Evolutionary conservation across 2,888 invertebrate species (phyloP).

Genomic region (Cremastinae sp.): DNA sequence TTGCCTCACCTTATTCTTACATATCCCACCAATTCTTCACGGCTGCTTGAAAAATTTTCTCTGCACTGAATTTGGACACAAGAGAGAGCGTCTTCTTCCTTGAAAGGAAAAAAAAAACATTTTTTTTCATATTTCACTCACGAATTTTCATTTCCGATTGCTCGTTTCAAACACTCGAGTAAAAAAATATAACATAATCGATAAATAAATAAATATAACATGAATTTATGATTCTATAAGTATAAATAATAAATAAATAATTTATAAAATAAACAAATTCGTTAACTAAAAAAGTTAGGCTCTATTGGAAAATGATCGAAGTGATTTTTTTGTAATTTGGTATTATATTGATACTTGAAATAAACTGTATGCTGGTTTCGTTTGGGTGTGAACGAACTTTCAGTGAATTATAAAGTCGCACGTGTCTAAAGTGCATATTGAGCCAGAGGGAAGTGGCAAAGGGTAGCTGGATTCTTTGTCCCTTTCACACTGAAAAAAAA

Average conservation of each 20-base stretch:
- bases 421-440: slow-evolving; percentile 5
- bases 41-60: slow-evolving; percentile 30
- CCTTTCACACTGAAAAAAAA: too few species aligned
- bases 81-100: not conserved
- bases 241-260: too few species aligned
- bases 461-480: slow-evolving; percentile 33
- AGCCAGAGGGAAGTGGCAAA: slow-evolving; percentile 7
- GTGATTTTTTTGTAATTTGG: too few species aligned
- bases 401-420: slow-evolving; percentile 31
- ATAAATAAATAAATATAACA: too few species aligned
- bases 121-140: slow-evolving; percentile 36
- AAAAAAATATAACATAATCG: too few species aligned
- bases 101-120: not conserved
- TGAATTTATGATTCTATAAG: too few species aligned
- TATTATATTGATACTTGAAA: too few species aligned
- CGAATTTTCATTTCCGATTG: slow-evolving; percentile 32
- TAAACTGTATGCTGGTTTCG: slow-evolving; percentile 43
- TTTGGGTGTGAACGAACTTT: slow-evolving; percentile 52
- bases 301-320: too few species aligned
- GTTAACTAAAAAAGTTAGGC: slow-evolving; percentile 18
- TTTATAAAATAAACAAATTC: slow-evolving; percentile 7
- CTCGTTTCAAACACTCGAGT: too few species aligned
- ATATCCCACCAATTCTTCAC: slow-evolving; percentile 37
- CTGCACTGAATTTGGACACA: slow-evolving; percentile 11
- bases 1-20: not conserved